Evolutionary conservation across 2,888 invertebrate genomes (phyloP).

Genomic region (Pardosa pseudoannulata): DNA sequence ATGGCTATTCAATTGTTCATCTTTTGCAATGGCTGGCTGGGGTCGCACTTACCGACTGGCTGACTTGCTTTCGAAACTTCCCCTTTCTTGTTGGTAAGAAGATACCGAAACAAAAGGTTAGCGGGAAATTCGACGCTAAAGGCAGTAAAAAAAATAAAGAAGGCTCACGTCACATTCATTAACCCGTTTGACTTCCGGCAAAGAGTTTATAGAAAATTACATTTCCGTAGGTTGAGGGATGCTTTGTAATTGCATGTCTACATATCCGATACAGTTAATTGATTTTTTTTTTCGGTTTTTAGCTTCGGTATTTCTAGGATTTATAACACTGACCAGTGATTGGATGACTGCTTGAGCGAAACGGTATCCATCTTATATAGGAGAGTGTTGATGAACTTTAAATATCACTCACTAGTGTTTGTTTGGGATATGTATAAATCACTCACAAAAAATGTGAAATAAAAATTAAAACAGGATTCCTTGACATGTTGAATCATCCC

Average conservation of each 20-base stretch:
- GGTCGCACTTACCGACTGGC: conserved; percentile 21
- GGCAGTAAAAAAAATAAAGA: background rate
- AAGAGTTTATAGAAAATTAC: background rate
- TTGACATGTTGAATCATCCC: too few relatives aligned
- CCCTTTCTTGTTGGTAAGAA: background rate
- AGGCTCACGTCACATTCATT: background rate
- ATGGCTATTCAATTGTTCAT: conserved; percentile 29
- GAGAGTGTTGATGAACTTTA: too few relatives aligned
- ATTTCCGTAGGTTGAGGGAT: background rate
- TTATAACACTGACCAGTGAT: background rate
- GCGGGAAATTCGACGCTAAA: background rate
- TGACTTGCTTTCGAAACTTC: conserved; percentile 16
- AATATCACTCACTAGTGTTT: too few relatives aligned
- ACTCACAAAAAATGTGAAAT: too few relatives aligned
- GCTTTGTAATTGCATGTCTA: background rate
- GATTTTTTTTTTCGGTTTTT: background rate
- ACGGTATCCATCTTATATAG: too few relatives aligned
- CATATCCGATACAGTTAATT: background rate
- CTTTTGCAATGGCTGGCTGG: conserved; percentile 24
- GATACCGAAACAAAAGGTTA: background rate
- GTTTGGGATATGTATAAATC: too few relatives aligned
- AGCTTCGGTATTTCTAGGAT: background rate
- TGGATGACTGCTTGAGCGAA: background rate
- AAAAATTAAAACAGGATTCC: too few relatives aligned
- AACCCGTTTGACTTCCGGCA: conserved; percentile 22